Evolutionary conservation across 2,797 vertebrate species (phyloP).

Genomic region (Lutjanus argentimaculatus): DNA sequence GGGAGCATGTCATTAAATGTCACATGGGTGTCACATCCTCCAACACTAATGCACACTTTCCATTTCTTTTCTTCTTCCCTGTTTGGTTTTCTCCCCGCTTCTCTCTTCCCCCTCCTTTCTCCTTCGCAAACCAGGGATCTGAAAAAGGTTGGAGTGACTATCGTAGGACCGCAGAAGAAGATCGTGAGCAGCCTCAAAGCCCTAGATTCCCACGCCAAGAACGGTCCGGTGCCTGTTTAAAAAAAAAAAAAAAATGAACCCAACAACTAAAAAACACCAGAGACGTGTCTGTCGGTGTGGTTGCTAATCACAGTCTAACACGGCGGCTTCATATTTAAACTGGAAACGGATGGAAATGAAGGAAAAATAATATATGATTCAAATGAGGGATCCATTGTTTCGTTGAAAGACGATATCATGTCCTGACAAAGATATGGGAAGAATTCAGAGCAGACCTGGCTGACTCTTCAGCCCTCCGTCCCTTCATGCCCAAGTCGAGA

Average conservation of each 20-base stretch:
- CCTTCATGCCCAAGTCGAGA: conserved; percentile 69
- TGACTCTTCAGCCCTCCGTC: conserved; percentile 58
- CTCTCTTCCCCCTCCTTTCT: conserved; percentile 19
- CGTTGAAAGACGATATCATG: conserved; percentile 53
- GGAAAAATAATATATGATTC: conserved; percentile 36
- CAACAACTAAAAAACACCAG: conserved; percentile 56
- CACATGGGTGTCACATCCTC: conserved; percentile 66
- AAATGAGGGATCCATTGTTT: conserved; percentile 55
- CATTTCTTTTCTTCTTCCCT: conserved; percentile 39
- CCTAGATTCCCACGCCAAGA: conserved; percentile 96
- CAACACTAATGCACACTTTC: conserved; percentile 53
- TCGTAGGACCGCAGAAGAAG: conserved; percentile 96
- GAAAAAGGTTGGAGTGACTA: conserved; percentile 96
- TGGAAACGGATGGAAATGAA: conserved; percentile 51
- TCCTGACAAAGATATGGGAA: conserved; percentile 44
- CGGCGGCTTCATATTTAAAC: conserved; percentile 61
- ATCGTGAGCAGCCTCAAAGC: conserved; percentile 97
- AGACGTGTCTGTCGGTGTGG: conserved; percentile 55
- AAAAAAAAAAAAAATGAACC: conserved; percentile 68
- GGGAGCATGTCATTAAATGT: conserved; percentile 70
- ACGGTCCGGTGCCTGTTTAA: conserved; percentile 95
- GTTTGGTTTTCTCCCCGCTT: conserved; percentile 17
- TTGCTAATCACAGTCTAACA: conserved; percentile 62
- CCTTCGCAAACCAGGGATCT: conserved; percentile 88
- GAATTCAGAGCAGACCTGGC: conserved; percentile 46